Base-by-base conservation (phyloP, 2,888 invertebrate genomes). In the Calephelis perditalis region DNA sequence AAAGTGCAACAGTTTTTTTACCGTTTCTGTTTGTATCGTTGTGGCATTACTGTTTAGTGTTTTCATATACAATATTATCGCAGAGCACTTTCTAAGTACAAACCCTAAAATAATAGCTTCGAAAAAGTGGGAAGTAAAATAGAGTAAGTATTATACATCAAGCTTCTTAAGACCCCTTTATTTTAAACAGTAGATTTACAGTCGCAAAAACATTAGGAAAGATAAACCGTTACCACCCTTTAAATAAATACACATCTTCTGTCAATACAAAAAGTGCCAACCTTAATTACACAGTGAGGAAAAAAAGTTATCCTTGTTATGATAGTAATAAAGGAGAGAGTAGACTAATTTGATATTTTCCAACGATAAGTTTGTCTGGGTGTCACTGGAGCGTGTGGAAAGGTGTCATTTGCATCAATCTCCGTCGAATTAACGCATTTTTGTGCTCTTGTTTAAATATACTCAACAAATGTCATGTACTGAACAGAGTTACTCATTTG, bases 321-420 rank as follows among this genome's bases (percentile, higher is more conserved):
- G 1, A 26, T n/a, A 0, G 7, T 0, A 0, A 57, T 63, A 68
- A 55, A 56, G 64, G 56, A 58, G 7, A 64, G 35, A 61, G 15
- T 69, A 36, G 52, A 40, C 8, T 54, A 47, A 9, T 7, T 15
- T 56, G 56, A 26, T 11, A 12, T 52, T 54, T 8, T 8, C 0
- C 49, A 54, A 35, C 26, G 36, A 69, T 64, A 44, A 60, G 66
- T 66, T 54, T 15, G 36, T 11, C 57, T 65, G 61, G 62, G 49
- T 62, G 45, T 66, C 67, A 69, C 67, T 70, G 69, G 66, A 70
- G 68, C 70, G 69, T 73, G 71, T 73, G 76, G 76, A 79, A 71
- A 77, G 74, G 78, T 86, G 87, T 86, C 86, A 80, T 85, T 84
- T 85, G 82, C 87, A 87, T 86, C 78, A 81, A 82, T 86, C 83